Evolutionary conservation across 2,113 vertebrate species (phyloP), one percentile per base, ranked within the genome.

Genomic region (Trochalopteron elliotii): DNA sequence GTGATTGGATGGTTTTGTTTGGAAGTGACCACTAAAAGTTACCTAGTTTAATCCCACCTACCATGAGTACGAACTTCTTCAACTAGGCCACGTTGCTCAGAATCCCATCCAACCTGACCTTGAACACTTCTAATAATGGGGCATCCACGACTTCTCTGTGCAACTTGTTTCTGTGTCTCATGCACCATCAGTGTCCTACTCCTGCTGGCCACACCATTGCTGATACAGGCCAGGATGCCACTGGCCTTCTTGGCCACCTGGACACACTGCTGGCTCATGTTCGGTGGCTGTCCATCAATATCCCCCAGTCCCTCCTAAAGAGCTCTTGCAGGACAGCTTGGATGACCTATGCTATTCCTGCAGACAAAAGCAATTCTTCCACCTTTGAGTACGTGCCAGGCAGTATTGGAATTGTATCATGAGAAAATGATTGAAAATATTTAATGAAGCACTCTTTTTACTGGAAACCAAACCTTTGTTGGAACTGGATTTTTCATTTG

Each of bases 11-110:
- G 11, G 2, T 77, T 84, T 64, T 11, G 5, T 5, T 55, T 69
- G 25, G 10, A 50, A 82, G 6, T 4, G 7, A 65, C 37, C 11
- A n/a, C 35, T 56, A 64, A 45, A 72, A 15, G 9, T 40, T 28
- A 23, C 1, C 2, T 65, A 16, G 5, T 56, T 14, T 71, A 44
- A 63, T 5, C 0, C 0, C 2, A 2, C 3, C 7, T 56, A 10
- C 12, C 7, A 11, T 33, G 7, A 7, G 9, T 18, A 80, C n/a
- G 17, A n/a, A n/a, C 21, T 24, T 22, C 19, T 56, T 79, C 37
- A 9, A 23, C 12, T 35, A 20, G 11, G 24, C 19, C 28, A 61
- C 5, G 10, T 47, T 67, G 1, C 27, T 84, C 37, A 84, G 31
- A 61, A 8, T 9, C 10, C 5, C 5, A 1, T 78, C 19, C 35